These are phyloP conservation scores for Xylota sylvarum DNA, from an alignment of 2,888 invertebrate genomes.

Conservation along the genomic window DNA sequence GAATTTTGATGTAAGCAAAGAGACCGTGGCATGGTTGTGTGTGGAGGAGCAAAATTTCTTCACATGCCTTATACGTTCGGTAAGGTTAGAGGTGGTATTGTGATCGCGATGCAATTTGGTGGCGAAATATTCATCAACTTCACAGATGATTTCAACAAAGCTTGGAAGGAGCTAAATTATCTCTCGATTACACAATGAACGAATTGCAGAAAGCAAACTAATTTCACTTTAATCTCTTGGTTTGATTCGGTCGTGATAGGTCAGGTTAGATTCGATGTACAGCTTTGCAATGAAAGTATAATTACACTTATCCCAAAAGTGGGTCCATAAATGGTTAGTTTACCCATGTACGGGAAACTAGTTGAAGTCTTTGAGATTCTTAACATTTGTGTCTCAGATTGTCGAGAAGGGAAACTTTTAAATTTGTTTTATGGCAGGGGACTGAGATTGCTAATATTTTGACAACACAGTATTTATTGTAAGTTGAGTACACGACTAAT, in stretches of 20 bases:
- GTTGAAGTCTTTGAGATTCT: no score
- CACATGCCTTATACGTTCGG: constrained; percentile 36
- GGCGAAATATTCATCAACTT: constrained; percentile 11
- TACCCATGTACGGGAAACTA: no score
- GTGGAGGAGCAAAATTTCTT: constrained; percentile 13
- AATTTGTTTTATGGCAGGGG: no score
- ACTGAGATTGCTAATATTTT: no score
- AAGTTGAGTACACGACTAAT: no score
- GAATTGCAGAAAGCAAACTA: neutral
- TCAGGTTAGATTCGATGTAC: neutral
- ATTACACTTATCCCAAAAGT: no score
- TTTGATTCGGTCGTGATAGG: neutral
- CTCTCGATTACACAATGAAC: neutral
- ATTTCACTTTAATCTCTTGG: neutral
- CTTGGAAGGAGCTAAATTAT: neutral
- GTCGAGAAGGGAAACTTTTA: no score
- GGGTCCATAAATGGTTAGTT: no score
- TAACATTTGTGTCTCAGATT: no score
- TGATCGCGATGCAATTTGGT: constrained; percentile 13
- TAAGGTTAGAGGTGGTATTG: constrained; percentile 40
- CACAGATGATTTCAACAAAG: neutral
- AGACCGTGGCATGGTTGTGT: constrained; percentile 29
- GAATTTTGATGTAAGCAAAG: constrained; percentile 50
- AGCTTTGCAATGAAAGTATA: no score
- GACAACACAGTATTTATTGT: no score